Evolutionary conservation across 2,113 vertebrate species (phyloP), one percentile per base, ranked within the genome.

Genomic region (Xenus cinereus): DNA sequence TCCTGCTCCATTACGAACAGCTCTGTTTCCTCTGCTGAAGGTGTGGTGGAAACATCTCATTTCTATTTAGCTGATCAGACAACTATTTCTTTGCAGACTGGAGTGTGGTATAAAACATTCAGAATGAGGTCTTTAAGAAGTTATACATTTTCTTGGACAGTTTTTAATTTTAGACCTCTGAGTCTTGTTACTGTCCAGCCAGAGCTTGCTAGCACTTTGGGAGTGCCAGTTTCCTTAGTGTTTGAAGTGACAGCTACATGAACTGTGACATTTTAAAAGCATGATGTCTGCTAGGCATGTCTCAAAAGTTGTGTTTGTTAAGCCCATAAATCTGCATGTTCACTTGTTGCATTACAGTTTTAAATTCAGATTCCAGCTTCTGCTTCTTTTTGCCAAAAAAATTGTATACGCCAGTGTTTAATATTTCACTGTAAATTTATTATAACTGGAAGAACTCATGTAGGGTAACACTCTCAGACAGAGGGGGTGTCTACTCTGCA

Each of bases 351-450:
- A 64, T 89, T 89, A 87, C 41, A 41, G 53, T 84, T 81, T 59
- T 62, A 95, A 95, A 84, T 60, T 57, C 48, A 48, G 83, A 56
- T 84, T 85, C 93, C 59, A 78, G 63, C 60, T 43, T 93, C 11
- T 18, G 56, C 85, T 93, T 79, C 63, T 84, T 96, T 94, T 83
- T 87, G 72, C 95, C 93, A 95, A 97, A 89, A 78, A 92, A 86
- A 33, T 30, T 30, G 41, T 68, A 54, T 53, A 71, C 72, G 14
- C 87, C 67, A 69, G 50, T 21, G 60, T 80, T 51, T 81, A n/a
- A 89, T 92, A 87, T 92, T 95, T 95, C 91, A 74, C 91, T 59
- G 89, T 30, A 79, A 63, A 95, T 94, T 95, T 94, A 89, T 95
- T 87, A 77, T 85, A 91, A 87, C 67, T 91, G 90, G 69, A 89